Conservation (phyloP, 2,797 vertebrate genomes). For the Heliangelus exortis region DNA sequence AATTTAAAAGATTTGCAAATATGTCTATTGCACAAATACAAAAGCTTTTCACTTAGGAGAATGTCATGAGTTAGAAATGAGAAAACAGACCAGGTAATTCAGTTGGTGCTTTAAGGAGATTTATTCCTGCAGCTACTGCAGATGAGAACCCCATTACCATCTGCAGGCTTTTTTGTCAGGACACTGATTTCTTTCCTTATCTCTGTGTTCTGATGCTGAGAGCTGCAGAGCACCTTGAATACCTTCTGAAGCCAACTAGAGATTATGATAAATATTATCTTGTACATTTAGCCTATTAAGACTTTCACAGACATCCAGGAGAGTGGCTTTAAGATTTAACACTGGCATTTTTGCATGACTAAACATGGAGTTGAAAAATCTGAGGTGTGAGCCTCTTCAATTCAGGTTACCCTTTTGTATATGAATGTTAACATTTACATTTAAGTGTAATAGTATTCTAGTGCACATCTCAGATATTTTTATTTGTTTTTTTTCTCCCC, state of each 20-base stretch:
- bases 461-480: not conserved
- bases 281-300: constrained; percentile 5
- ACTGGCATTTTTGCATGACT: not conserved
- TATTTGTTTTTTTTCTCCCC: not conserved
- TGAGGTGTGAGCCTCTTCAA: not conserved
- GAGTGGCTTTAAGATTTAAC: not conserved
- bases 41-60: not conserved
- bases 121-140: not conserved
- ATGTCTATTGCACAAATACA: not conserved
- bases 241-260: not conserved
- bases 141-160: not conserved
- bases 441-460: not conserved
- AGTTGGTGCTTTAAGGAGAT: not conserved
- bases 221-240: not conserved
- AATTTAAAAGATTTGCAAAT: not conserved
- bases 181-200: not conserved
- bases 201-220: not conserved
- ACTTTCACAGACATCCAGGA: not conserved
- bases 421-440: not conserved
- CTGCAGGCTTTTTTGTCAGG: not conserved
- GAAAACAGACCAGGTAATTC: not conserved
- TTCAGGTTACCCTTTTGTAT: not conserved
- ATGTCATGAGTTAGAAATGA: not conserved
- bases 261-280: not conserved
- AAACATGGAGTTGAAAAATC: not conserved